These are phyloP conservation scores for Ellobius talpinus DNA, from an alignment of 2,113 vertebrate genomes.

Conservation along the genomic window DNA sequence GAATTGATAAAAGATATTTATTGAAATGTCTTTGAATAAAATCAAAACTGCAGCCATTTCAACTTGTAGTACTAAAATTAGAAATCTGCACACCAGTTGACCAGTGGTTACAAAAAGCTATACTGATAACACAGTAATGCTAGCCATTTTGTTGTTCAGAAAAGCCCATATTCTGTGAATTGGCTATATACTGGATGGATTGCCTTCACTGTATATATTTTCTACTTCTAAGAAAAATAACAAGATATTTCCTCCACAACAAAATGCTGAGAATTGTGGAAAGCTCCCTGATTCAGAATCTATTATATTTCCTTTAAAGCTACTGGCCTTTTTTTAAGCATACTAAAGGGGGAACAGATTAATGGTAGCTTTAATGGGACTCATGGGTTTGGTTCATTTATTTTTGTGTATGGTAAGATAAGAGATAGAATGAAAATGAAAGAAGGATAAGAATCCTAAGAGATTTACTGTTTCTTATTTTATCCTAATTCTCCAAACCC, in stretches of 20 bases:
- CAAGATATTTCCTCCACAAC: neutral
- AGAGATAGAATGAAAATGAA: conserved; percentile 31
- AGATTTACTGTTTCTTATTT: conserved; percentile 56
- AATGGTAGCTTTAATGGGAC: conserved; percentile 69
- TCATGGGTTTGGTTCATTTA: conserved; percentile 68
- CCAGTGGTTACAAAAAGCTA: neutral
- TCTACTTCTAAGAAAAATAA: conserved; percentile 26
- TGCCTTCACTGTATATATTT: neutral
- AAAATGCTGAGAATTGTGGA: conserved; percentile 55
- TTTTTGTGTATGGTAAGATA: conserved; percentile 50
- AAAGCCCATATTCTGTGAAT: neutral
- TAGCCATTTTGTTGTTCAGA: neutral
- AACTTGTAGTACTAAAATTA: neutral
- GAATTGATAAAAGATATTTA: neutral
- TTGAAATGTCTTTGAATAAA: neutral
- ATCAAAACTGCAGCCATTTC: neutral
- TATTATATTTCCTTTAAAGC: conserved; percentile 63
- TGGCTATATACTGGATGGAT: neutral
- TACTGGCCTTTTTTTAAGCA: conserved; percentile 58
- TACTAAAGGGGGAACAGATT: conserved; percentile 74
- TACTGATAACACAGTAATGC: neutral
- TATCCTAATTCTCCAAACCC: conserved; percentile 64
- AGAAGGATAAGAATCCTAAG: conserved; percentile 60
- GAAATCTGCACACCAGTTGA: neutral
- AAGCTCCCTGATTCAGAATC: neutral